phyloP scores from a whole-genome alignment of 2,113 vertebrate genomes.

The Hippolais icterina region DNA sequence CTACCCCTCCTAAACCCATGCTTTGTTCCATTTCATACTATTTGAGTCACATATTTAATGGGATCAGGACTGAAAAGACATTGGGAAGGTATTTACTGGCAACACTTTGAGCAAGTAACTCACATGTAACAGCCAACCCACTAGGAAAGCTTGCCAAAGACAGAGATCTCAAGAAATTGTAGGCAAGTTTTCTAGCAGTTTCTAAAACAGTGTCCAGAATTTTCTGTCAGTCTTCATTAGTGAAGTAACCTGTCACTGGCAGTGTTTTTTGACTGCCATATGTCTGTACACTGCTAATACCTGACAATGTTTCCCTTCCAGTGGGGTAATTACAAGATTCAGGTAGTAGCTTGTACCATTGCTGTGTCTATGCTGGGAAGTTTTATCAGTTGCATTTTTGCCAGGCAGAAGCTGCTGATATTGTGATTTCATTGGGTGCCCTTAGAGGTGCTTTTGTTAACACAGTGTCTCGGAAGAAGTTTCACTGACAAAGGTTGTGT shows the following conservation, averaged over 20 bases:
- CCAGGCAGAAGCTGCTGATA: not conserved
- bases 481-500: not conserved
- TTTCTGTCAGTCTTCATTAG: not conserved
- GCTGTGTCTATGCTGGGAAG: accelerated
- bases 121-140: not conserved
- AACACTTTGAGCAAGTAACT: not conserved
- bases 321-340: not conserved
- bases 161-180: not conserved
- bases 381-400: not conserved
- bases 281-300: not conserved
- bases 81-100: not conserved
- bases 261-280: not conserved
- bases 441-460: not conserved
- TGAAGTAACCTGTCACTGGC: not conserved
- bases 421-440: not conserved
- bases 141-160: not conserved
- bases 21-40: not conserved
- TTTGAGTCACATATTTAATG: not conserved
- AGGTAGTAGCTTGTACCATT: not conserved
- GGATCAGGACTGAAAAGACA: not conserved
- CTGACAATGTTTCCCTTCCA: not conserved
- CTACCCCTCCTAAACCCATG: not conserved
- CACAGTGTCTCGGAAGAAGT: not conserved
- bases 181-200: not conserved
- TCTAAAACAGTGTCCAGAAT: not conserved